Base-by-base conservation (phyloP, 2,888 invertebrate genomes). In the Temnothorax ravouxi region DNA sequence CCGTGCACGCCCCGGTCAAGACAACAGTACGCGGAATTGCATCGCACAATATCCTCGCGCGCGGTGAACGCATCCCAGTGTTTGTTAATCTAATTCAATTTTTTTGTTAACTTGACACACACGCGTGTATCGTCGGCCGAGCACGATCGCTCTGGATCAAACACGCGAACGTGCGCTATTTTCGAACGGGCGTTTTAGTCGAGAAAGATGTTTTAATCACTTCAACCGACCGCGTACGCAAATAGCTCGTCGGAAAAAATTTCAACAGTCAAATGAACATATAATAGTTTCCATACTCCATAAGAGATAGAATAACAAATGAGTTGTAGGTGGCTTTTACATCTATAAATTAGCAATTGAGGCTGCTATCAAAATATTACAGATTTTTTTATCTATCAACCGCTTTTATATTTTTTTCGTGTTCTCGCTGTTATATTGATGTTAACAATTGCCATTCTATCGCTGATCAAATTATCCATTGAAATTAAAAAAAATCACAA, bases 1-100 rank as follows among this genome's bases (percentile, higher is more conserved):
- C 18, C 44, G 71, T 59, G 79, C 67, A 25, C 54, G 56, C 29
- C 6, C 3, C 38, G 38, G 25, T 18, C 52, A 61, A 71, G 71
- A 71, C 59, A 71, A 29, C 54, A n/a, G n/a, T 41, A 54, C 21
- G 79, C 47, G 47, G 47, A 61, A 59, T 80, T 59, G 25, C 59
- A 18, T 50, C 72, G 71, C 5, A 3, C 34, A 38, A 47, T 79
- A 61, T 50, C 15, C 56, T 34, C 44, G 15, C 18, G 25, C 41
- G 67, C 54, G 52, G 1, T 47, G 15, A 41, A 77, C 44, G 34
- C 56, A 38, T 47, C 59, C 59, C 59, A 38, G 47, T 71, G 61
- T 80, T 59, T 71, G 25, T 80, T 71, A 77, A 67, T 67, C 25
- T 80, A 61, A 80, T 80, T 80, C 25, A 80, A 71, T 80, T 29